Conservation (phyloP, 2,888 invertebrate species). For the Cerastis leucographa region DNA sequence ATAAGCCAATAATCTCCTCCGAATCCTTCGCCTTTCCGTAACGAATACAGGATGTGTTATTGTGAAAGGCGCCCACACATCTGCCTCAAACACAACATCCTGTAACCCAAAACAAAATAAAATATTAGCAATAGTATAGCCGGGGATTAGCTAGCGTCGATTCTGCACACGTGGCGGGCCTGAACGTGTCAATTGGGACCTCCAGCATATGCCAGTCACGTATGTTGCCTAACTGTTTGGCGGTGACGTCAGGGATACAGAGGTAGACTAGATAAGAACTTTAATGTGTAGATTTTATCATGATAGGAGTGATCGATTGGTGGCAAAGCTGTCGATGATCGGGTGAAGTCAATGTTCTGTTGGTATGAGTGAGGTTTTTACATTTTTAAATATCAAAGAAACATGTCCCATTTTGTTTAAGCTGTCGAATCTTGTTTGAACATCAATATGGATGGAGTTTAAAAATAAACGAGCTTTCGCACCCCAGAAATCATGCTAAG, state of each 20-base stretch:
- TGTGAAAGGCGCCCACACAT: too few species aligned
- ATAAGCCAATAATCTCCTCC: neutral
- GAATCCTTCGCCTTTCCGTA: neutral
- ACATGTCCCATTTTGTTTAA: neutral
- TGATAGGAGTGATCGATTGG: conserved; percentile 48
- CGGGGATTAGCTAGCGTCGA: conserved; percentile 70
- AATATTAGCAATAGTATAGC: conserved; percentile 63
- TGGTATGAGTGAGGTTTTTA: neutral
- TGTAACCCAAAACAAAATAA: conserved; percentile 63
- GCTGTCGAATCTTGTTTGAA: neutral
- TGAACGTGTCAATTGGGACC: conserved; percentile 84
- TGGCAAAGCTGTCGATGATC: conserved; percentile 6
- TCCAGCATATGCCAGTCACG: conserved; percentile 83
- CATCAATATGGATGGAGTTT: neutral
- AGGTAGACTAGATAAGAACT: conserved; percentile 71
- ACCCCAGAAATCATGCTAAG: neutral
- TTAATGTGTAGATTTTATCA: conserved; percentile 51
- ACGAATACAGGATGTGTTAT: too few species aligned
- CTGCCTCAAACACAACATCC: conserved; percentile 30
- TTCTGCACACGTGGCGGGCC: conserved; percentile 81
- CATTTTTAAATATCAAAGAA: neutral
- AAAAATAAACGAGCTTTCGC: conserved; percentile 26
- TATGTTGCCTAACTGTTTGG: conserved; percentile 85
- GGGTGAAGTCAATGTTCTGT: neutral
- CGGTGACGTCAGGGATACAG: conserved; percentile 76